Base-by-base conservation (phyloP, 2,797 vertebrate genomes). In the Monodelphis domestica region DNA sequence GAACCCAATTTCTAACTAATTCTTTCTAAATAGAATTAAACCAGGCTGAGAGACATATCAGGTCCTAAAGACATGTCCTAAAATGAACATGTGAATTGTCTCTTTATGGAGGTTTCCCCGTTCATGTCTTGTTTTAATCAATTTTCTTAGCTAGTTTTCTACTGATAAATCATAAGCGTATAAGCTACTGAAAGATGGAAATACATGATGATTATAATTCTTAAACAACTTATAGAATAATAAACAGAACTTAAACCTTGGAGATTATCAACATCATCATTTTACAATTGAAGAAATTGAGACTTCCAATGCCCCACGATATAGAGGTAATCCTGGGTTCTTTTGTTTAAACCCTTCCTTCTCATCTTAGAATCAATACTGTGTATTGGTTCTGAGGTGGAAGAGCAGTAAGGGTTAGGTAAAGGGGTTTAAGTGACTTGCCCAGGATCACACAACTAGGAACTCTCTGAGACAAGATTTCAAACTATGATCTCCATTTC, bases 121-220 rank as follows among this genome's bases (percentile, higher is more conserved):
- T 78, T 9, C 70, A 26, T 78, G 3, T 84, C 21, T 50, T 84
- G 26, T 45, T 26, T 84, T 26, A 11, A 84, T 84, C 38, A 84
- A 84, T 84, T 50, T 50, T 24, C 6, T n/a, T 78, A 45, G 38
- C n/a, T 78, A 70, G 63, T 38, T 70, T 70, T 70, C 38, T 21
- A n/a, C n/a, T 17, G 38, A 17, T 78, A 1, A 38, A 78, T 10
- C 38, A 78, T 24, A 78, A 17, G 63, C 14, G 15, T 17, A 70
- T 0, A 70, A n/a, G 15, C n/a, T 56, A 21, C 3, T 1, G 17
- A 87, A 88, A 1, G 6, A 57, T 84, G 90, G 56, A 78, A 21
- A 63, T 87, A 28, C 12, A 29, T 91, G 52, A 91, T 54, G n/a
- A 89, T 90, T 95, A 91, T 51, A 10, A 28, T 90, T 93, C 12